Base-by-base conservation (phyloP, 2,113 vertebrate species). In the Neogale vison region DNA sequence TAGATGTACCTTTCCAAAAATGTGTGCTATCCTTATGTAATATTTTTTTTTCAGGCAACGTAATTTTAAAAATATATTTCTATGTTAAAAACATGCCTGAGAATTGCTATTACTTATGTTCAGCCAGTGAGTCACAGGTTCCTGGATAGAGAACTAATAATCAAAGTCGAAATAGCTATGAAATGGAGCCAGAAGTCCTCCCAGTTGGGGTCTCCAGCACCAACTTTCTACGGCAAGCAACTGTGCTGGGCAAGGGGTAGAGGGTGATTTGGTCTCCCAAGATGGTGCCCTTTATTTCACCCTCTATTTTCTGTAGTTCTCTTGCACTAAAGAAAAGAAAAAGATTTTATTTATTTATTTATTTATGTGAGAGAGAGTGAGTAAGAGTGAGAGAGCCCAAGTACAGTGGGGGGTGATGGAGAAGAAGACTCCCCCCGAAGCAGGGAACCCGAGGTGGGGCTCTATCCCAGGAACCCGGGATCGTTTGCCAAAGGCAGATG, bases 41-140 rank as follows among this genome's bases (percentile, higher is more conserved):
- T 77, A 92, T 92, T 87, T 80, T 72, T n/a, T 83, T 95, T 86
- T 93, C 72, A 29, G 42, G 24, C 72, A 93, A 80, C 26, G 34
- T 80, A 83, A 79, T 72, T 90, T 67, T 17, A 3, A 69, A 96
- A 81, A 72, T 61, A 59, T 61, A 45, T 86, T 93, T 90, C 84
- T 76, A 6, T 52, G 52, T 85, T 88, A 81, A 92, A 90, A 83
- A 81, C 31, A 50, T 80, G 57, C 47, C 20, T 63, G n/a, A 69
- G 74, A 39, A 69, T 79, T 93, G 17, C 26, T 94, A 17, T 94
- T 61, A 23, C 21, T 90, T 93, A 47, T 45, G 52, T 45, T 89
- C 14, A 63, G 18, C 4, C 47, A 23, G 39, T 81, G 39, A 74
- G 67, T 76, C 55, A 42, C 55, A 76, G 57, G 6, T 80, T 88